Evolutionary conservation across 2,113 vertebrate genomes (phyloP).

Genomic region (Euleptes europaea): DNA sequence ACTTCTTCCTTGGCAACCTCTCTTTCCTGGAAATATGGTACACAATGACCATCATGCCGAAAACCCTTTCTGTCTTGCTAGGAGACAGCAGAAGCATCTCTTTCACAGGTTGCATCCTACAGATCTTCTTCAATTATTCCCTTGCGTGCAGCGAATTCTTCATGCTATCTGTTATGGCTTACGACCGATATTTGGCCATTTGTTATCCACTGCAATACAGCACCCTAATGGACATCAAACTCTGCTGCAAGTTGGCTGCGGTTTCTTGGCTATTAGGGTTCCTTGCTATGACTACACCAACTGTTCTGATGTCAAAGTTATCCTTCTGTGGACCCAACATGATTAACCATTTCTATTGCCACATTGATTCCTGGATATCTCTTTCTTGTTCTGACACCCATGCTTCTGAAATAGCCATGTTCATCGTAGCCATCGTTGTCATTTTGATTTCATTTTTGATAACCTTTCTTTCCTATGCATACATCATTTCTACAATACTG

Average conservation of each 20-base stretch:
- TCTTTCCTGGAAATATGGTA: slow-evolving; percentile 33
- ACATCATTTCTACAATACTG: slow-evolving; percentile 27
- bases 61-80: slow-evolving; percentile 12
- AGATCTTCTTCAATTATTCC: slow-evolving; percentile 8
- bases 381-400: slow-evolving; percentile 27
- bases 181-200: slow-evolving; percentile 6
- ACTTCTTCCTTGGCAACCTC: slow-evolving; percentile 24
- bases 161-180: slow-evolving; percentile 16
- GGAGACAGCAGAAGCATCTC: neutral
- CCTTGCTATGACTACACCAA: slow-evolving; percentile 26
- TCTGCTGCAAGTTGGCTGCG: neutral
- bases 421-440: slow-evolving; percentile 38
- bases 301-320: slow-evolving; percentile 22
- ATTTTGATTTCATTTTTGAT: slow-evolving; percentile 1
- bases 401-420: slow-evolving; percentile 6
- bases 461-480: slow-evolving; percentile 29
- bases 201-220: slow-evolving; percentile 2
- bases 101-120: neutral
- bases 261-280: slow-evolving; percentile 32
- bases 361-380: slow-evolving; percentile 33
- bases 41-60: slow-evolving; percentile 20
- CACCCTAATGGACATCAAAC: neutral
- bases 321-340: slow-evolving; percentile 41
- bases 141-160: slow-evolving; percentile 22
- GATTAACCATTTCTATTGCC: slow-evolving; percentile 41